Percentiles rank a stretch among this genome's conserved stretches.
phyloP scores from a whole-genome alignment of 2,797 vertebrate genomes.

The Enteromius trimaculatus region DNA sequence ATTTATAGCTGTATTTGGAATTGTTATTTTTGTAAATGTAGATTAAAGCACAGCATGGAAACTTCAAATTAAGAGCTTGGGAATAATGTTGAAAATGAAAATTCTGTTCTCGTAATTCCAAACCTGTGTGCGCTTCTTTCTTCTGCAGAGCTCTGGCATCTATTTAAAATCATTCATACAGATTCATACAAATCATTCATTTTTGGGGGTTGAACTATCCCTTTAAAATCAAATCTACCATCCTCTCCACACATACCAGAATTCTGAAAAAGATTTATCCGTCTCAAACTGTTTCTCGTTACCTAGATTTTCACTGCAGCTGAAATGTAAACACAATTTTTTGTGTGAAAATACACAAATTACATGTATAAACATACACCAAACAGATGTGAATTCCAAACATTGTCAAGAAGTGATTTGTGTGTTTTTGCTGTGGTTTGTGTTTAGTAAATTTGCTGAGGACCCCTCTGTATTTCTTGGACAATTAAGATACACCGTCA shows the following conservation, averaged over 20 bases:
- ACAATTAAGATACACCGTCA: slow-evolving; percentile 50
- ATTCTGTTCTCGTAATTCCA: neutral
- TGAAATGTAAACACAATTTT: slow-evolving; percentile 61
- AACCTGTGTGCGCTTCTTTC: neutral
- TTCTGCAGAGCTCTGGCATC: too few species aligned
- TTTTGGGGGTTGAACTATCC: neutral
- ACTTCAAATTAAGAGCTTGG: neutral
- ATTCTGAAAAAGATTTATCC: slow-evolving; percentile 57
- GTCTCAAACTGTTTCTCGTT: slow-evolving; percentile 55
- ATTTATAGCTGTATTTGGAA: slow-evolving; percentile 1
- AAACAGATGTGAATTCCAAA: slow-evolving; percentile 62
- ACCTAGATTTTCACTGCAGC: slow-evolving; percentile 57
- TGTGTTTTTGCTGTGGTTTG: slow-evolving; percentile 57
- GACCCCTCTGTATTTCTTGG: slow-evolving; percentile 50
- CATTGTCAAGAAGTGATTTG: slow-evolving; percentile 52
- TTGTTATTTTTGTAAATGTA: neutral
- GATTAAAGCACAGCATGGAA: neutral
- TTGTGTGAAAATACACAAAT: slow-evolving; percentile 65
- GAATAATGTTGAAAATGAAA: neutral
- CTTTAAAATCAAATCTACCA: slow-evolving; percentile 6
- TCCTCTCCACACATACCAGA: neutral
- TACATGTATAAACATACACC: slow-evolving; percentile 62
- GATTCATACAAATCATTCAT: neutral
- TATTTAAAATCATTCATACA: neutral
- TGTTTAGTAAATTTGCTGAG: slow-evolving; percentile 58